A percentile compares a stretch with the other conserved stretches of the same genome.
phyloP scores from a whole-genome alignment of 2,888 invertebrate species.

The Acleris laterana region DNA sequence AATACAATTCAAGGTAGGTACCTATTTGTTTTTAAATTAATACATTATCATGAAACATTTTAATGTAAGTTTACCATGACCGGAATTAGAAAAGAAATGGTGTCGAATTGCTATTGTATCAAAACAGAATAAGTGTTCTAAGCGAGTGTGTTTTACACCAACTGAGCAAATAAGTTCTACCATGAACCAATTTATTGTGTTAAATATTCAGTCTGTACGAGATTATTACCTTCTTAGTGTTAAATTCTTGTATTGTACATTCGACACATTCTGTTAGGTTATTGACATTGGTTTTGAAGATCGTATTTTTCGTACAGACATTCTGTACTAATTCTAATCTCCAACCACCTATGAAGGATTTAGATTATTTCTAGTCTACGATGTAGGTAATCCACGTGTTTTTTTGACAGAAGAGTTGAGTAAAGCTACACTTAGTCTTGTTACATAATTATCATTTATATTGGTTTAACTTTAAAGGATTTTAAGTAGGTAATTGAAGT shows the following conservation, averaged over 20 bases:
- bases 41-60: constrained; percentile 5
- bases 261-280: background rate
- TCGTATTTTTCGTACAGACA: too few species aligned
- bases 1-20: background rate
- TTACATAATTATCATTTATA: too few species aligned
- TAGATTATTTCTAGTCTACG: too few species aligned
- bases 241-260: background rate
- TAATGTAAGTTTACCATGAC: constrained; percentile 53
- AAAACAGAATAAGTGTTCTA: constrained; percentile 54
- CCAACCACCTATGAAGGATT: too few species aligned
- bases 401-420: too few species aligned
- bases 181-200: constrained; percentile 73
- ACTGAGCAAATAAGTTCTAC: constrained; percentile 68
- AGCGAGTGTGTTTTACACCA: constrained; percentile 53
- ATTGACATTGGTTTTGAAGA: background rate
- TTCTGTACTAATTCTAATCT: too few species aligned
- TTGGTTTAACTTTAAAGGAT: too few species aligned
- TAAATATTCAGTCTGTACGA: constrained; percentile 49
- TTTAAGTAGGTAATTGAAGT: too few species aligned
- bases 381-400: too few species aligned
- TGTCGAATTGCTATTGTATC: constrained; percentile 64
- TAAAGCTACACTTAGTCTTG: too few species aligned
- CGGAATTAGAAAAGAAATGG: constrained; percentile 62
- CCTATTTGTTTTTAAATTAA: constrained; percentile 12
- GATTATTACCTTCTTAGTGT: constrained; percentile 9